phyloP scores from a whole-genome alignment of 2,888 invertebrate species.

The Apodemia mormo region DNA sequence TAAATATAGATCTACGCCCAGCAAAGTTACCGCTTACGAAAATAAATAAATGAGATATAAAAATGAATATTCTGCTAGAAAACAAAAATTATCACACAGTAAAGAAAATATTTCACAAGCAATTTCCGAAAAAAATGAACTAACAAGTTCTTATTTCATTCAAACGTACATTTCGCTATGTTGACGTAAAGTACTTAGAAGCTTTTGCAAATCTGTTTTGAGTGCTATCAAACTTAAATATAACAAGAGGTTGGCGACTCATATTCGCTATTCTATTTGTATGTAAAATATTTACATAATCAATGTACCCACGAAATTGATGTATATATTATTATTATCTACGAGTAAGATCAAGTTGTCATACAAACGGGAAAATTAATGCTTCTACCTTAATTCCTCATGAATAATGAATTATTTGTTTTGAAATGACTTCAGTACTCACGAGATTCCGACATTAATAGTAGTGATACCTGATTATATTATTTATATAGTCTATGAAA shows the following conservation, averaged over 20 bases:
- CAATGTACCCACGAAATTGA: no score
- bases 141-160: no score
- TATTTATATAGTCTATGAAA: neutral
- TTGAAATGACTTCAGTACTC: neutral
- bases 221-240: neutral
- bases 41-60: no score
- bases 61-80: no score
- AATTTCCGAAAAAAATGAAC: no score
- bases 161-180: neutral
- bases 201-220: neutral
- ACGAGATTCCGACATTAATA: slow-evolving; percentile 3
- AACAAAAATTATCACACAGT: no score
- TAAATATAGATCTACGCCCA: no score
- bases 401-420: slow-evolving; percentile 16
- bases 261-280: neutral
- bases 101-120: no score
- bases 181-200: neutral
- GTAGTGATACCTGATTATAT: neutral
- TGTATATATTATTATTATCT: neutral
- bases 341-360: slow-evolving; percentile 1
- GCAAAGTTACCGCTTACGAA: no score
- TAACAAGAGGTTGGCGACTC: neutral
- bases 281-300: neutral
- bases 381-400: slow-evolving; percentile 2
- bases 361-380: neutral